phyloP scores from a whole-genome alignment of 2,888 invertebrate genomes.

The Andrena haemorrhoa region DNA sequence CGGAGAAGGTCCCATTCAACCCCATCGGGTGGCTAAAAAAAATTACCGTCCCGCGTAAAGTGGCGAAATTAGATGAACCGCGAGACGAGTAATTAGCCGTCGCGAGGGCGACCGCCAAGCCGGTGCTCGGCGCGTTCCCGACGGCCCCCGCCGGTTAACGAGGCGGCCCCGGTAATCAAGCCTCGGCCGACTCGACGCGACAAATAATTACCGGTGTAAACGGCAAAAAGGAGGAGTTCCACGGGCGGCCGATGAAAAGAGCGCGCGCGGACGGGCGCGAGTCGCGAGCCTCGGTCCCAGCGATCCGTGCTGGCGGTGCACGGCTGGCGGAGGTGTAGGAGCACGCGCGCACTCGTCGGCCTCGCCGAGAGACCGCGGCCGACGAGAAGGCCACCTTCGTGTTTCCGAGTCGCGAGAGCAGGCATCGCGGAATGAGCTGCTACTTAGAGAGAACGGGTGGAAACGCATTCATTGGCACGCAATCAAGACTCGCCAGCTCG shows the following conservation, averaged over 20 bases:
- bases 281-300: too few species aligned
- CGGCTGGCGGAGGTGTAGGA: not conserved
- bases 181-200: conserved; percentile 28
- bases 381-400: conserved; percentile 60
- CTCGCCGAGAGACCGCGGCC: conserved; percentile 25
- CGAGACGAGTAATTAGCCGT: conserved; percentile 41
- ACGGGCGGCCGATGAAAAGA: conserved; percentile 48
- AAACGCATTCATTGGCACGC: conserved; percentile 77
- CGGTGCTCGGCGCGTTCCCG: not conserved
- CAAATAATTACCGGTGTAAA: conserved; percentile 61
- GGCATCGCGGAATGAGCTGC: conserved; percentile 78
- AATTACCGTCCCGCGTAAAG: not conserved
- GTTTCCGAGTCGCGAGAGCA: conserved; percentile 69
- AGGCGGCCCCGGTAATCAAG: conserved; percentile 41
- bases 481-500: conserved; percentile 72
- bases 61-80: conserved; percentile 19
- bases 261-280: conserved; percentile 7
- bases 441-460: conserved; percentile 76
- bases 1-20: too few species aligned
- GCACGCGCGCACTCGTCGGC: conserved; percentile 34
- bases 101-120: not conserved
- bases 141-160: conserved; percentile 29
- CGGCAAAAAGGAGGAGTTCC: conserved; percentile 32
- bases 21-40: too few species aligned
- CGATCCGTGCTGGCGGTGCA: conserved; percentile 1